Base-by-base conservation (phyloP, 2,113 vertebrate species). In the Callopanchax toddi region DNA sequence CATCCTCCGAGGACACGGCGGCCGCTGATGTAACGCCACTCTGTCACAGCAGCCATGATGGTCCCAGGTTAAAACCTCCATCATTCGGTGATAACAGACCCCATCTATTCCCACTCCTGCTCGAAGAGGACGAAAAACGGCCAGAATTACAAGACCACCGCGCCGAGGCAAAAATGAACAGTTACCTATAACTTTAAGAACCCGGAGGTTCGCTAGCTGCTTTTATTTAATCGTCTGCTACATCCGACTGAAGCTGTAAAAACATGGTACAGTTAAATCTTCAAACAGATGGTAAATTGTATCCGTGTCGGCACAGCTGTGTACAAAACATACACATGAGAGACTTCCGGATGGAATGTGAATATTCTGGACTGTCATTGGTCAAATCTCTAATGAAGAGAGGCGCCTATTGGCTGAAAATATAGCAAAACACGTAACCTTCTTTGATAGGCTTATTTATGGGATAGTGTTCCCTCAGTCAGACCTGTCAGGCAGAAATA, bases 1-100 rank as follows among this genome's bases (percentile, higher is more conserved):
- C 96, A 96, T 48, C 95, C 84, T 50, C 89, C 68, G 0, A 95
- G 93, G 64, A 87, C 69, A 74, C 94, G 92, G 60, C 89, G 92
- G 60, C 90, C 79, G 0, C 87, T 88, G 39, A 83, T 66, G 91
- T 91, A 94, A 9, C 94, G 94, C 34, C 93, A 90, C 79, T 93
- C 90, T 0, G 91, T 77, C 20, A 91, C 34, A 55, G 87, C 91
- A 0, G 90, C 89, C 94, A 95, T 94, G 11, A 92, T 59, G 6
- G 91, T 15, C 29, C 43, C 15, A 1, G 65, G 44, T 76, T 57
- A 58, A 46, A 60, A 63, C 22, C 74, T 69, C 84, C 85, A 83
- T 86, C 20, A 23, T 74, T 54, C 6, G 37, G 26, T 36, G 60
- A 58, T 18, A 23, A 48, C 34, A 16, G 37, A 20, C 63, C 21